Conservation (phyloP, 2,797 vertebrate genomes). For the Hyperoplus lanceolatus region DNA sequence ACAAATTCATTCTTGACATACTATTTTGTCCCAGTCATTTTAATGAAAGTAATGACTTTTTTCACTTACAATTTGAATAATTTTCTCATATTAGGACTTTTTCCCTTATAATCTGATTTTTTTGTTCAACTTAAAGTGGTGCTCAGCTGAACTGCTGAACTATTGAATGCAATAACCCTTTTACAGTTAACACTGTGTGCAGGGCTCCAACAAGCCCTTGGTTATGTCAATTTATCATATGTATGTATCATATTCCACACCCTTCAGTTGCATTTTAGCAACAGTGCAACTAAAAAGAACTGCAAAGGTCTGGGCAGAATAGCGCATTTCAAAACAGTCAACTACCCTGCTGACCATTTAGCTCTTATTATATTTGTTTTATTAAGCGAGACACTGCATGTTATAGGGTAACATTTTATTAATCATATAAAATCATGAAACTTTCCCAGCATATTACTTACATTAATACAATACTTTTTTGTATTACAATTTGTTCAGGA, state of each 20-base stretch:
- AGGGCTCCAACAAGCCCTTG: not conserved
- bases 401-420: no score
- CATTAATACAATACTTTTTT: no score
- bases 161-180: not conserved
- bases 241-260: not conserved
- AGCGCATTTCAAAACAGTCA: not conserved
- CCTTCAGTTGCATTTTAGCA: not conserved
- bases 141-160: no score
- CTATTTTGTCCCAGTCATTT: not conserved
- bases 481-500: no score
- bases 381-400: no score
- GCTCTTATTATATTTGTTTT: not conserved
- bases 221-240: no score
- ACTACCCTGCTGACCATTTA: not conserved
- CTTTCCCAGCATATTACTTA: no score
- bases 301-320: not conserved
- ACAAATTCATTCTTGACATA: not conserved
- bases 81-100: not conserved
- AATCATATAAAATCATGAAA: no score
- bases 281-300: not conserved
- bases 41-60: not conserved
- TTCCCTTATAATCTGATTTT: not conserved
- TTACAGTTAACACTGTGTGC: not conserved
- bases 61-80: not conserved
- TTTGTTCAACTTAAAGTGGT: not conserved